These are phyloP conservation scores for Petrolisthes manimaculis DNA, from an alignment of 2,888 invertebrate genomes.

Conservation along the genomic window DNA sequence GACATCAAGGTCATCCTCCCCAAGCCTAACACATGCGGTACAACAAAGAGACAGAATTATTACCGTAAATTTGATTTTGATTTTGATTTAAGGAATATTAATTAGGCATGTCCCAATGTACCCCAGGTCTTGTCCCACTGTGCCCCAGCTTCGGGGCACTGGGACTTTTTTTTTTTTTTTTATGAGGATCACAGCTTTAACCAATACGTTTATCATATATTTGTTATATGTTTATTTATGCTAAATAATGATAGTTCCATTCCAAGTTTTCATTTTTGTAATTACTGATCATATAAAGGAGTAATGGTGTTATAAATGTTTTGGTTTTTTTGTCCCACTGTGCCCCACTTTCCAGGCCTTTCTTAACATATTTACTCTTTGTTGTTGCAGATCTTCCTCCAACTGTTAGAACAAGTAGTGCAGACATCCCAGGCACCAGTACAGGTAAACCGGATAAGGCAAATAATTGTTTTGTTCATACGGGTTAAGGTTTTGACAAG, in stretches of 20 bases:
- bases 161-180: not conserved
- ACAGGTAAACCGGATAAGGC: no score
- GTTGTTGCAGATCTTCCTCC: not conserved
- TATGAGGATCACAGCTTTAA: slow-evolving; percentile 11
- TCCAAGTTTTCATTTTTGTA: slow-evolving; percentile 14
- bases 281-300: slow-evolving; percentile 8
- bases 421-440: no score
- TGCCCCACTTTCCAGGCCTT: not conserved
- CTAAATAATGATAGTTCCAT: slow-evolving; percentile 19
- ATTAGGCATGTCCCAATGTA: slow-evolving; percentile 27
- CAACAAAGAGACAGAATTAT: slow-evolving; percentile 21
- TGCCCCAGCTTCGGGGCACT: slow-evolving; percentile 4
- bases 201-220: not conserved
- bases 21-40: slow-evolving; percentile 20
- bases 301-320: not conserved
- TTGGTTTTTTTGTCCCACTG: not conserved
- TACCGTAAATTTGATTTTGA: slow-evolving; percentile 6
- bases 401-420: not conserved
- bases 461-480: no score
- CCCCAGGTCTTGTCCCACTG: slow-evolving; percentile 25
- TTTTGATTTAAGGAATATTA: slow-evolving; percentile 19
- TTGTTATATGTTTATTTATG: no score
- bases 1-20: no score
- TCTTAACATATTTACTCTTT: not conserved
- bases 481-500: no score